Evolutionary conservation across 2,888 invertebrate genomes (phyloP).

Genomic region (Nomada lathburiana): DNA sequence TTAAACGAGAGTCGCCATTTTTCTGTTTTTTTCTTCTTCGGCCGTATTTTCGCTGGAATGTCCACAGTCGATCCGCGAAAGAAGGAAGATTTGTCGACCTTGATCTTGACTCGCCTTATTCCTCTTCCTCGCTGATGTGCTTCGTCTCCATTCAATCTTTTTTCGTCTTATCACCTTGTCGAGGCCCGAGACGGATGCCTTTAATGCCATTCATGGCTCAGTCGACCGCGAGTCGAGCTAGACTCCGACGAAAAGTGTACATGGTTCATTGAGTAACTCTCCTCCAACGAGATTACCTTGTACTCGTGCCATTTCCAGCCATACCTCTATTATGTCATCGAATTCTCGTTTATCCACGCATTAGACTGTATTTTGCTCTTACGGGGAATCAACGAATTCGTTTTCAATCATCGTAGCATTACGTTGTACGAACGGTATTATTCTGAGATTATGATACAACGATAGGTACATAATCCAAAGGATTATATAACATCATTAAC

Average conservation of each 20-base stretch:
- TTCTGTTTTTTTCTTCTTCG: not conserved
- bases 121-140: slow-evolving; percentile 1
- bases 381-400: not conserved
- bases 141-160: slow-evolving; percentile 33
- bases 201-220: slow-evolving; percentile 49
- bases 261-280: slow-evolving; percentile 37
- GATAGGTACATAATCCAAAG: not conserved
- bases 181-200: slow-evolving; percentile 5
- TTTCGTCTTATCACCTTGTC: slow-evolving; percentile 38
- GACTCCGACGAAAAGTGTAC: slow-evolving; percentile 14
- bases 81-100: slow-evolving; percentile 27
- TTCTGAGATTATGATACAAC: not conserved
- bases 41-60: not conserved
- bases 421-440: not conserved
- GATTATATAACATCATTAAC: too few species aligned
- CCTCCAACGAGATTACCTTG: slow-evolving; percentile 13
- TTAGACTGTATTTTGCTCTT: not conserved
- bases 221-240: slow-evolving; percentile 8
- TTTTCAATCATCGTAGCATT: not conserved
- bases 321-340: slow-evolving; percentile 15
- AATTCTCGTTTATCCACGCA: slow-evolving; percentile 28
- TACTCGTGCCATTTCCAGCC: not conserved
- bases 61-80: not conserved
- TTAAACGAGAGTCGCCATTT: not conserved
- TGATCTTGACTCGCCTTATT: slow-evolving; percentile 40